A percentile compares a stretch with the other conserved stretches of the same genome.
These are phyloP conservation scores for Pterophyllum scalare DNA, from an alignment of 2,113 vertebrate species.

Conservation along the genomic window DNA sequence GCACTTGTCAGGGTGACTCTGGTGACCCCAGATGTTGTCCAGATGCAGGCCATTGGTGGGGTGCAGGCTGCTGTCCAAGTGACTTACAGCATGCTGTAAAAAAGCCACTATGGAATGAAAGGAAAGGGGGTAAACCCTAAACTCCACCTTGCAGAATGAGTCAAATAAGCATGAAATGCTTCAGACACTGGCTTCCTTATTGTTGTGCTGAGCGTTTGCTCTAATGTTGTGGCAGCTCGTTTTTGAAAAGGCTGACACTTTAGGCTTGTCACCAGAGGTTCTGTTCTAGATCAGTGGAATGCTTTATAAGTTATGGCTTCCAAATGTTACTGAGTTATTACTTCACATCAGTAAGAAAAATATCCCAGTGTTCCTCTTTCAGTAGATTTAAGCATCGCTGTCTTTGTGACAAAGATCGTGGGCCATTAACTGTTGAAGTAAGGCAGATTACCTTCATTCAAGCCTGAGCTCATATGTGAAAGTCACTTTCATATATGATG, in stretches of 20 bases:
- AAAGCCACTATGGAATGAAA: slow-evolving; percentile 47
- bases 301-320: slow-evolving; percentile 50
- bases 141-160: slow-evolving; percentile 57
- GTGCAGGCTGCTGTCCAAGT: slow-evolving; percentile 69
- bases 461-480: slow-evolving; percentile 25
- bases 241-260: slow-evolving; percentile 44
- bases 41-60: slow-evolving; percentile 79
- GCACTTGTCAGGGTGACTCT: slow-evolving; percentile 74
- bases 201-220: slow-evolving; percentile 30
- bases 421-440: slow-evolving; percentile 23
- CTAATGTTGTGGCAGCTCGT: slow-evolving; percentile 50
- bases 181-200: slow-evolving; percentile 47
- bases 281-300: slow-evolving; percentile 65
- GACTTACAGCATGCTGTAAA: slow-evolving; percentile 79
- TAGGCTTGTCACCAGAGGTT: slow-evolving; percentile 50
- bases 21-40: slow-evolving; percentile 81
- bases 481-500: slow-evolving; percentile 57
- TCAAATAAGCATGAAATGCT: slow-evolving; percentile 43
- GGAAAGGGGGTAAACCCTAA: slow-evolving; percentile 45
- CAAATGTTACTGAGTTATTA: slow-evolving; percentile 54
- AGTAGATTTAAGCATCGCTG: not conserved
- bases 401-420: not conserved
- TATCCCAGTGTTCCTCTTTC: slow-evolving; percentile 32
- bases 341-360: slow-evolving; percentile 42
- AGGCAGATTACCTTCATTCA: slow-evolving; percentile 29